phyloP scores from a whole-genome alignment of 2,113 vertebrate genomes.

The Pachycephala philippinensis region DNA sequence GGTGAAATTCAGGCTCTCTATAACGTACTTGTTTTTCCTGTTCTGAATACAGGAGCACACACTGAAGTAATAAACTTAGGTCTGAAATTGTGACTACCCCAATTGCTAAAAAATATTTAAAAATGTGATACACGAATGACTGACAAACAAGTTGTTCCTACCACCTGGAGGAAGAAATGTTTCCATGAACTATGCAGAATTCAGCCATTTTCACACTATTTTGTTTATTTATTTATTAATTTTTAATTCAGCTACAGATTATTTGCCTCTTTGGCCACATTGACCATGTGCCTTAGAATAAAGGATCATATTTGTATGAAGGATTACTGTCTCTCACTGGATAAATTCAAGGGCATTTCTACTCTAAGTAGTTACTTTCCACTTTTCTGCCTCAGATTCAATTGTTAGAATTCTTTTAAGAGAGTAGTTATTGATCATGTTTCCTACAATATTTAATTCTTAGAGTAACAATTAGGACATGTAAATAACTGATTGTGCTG shows the following conservation, averaged over 20 bases:
- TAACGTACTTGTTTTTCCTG: background rate
- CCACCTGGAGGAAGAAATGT: background rate
- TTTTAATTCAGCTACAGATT: background rate
- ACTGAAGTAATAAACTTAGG: background rate
- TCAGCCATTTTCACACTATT: background rate
- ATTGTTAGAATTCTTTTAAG: background rate
- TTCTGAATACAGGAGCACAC: background rate
- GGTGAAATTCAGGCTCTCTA: background rate
- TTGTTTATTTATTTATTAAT: background rate
- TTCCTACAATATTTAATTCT: background rate
- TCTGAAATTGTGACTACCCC: background rate
- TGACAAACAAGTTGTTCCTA: background rate
- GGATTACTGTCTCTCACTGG: background rate
- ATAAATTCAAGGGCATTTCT: background rate
- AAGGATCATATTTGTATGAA: background rate
- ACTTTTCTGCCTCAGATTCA: background rate
- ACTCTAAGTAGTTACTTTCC: background rate
- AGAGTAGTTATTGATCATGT: background rate
- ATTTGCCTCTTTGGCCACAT: background rate
- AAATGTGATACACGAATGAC: background rate
- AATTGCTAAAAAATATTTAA: background rate
- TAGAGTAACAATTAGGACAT: background rate
- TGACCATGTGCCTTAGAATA: background rate
- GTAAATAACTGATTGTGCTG: background rate
- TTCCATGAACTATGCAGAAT: background rate